Evolutionary conservation across 2,888 invertebrate species (phyloP).

Genomic region (Petrolisthes manimaculis): DNA sequence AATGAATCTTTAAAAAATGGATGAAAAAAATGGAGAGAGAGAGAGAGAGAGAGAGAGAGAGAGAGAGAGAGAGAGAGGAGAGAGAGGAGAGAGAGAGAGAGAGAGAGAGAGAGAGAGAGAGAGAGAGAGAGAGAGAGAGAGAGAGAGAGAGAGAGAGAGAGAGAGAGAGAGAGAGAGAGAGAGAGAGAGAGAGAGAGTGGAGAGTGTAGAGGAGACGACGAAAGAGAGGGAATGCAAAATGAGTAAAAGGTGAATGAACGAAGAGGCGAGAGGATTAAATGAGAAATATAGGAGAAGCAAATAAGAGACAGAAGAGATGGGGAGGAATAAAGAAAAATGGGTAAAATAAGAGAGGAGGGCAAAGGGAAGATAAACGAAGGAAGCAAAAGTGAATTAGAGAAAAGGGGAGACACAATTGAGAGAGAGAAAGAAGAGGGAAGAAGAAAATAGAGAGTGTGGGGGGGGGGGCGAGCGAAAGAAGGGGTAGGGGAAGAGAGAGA

Average conservation of each 20-base stretch:
- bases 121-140: neutral
- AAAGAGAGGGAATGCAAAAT: neutral
- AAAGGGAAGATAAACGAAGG: neutral
- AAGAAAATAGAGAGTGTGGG: slow-evolving; percentile 7
- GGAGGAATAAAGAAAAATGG: too few relatives aligned
- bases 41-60: neutral
- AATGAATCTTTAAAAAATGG: neutral
- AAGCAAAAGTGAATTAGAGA: neutral
- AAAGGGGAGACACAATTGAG: neutral
- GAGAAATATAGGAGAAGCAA: too few relatives aligned
- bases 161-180: neutral
- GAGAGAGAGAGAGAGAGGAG: neutral
- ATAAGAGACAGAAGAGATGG: too few relatives aligned
- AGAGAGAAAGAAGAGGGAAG: neutral
- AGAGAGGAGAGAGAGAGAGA: neutral
- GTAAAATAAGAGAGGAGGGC: neutral
- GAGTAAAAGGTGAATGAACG: neutral
- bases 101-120: neutral
- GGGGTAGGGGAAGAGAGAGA: neutral
- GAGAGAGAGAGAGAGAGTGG: neutral
- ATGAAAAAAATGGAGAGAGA: neutral
- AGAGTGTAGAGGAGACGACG: neutral
- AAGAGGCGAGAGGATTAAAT: too few relatives aligned
- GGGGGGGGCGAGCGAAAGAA: neutral
- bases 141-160: neutral